Conservation (phyloP, 2,113 vertebrate species). For the Rhagologus leucostigma region DNA sequence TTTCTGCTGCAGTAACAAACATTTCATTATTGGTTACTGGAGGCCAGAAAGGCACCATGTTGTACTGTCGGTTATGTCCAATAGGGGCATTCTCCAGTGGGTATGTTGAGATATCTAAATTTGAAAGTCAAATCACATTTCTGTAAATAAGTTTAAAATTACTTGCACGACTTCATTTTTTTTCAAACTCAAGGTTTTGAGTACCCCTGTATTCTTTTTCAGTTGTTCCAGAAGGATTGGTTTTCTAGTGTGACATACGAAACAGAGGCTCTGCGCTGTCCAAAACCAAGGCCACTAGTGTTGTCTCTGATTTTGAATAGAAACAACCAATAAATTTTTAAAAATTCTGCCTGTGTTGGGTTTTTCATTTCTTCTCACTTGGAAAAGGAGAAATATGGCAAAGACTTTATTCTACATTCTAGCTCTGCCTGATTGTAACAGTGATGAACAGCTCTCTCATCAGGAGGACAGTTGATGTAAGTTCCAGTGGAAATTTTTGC, state of each 20-base stretch:
- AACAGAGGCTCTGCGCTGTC: neutral
- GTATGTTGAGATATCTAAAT: slow-evolving; percentile 81
- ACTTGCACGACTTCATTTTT: neutral
- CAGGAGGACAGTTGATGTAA: neutral
- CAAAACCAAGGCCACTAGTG: neutral
- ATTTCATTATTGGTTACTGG: slow-evolving; percentile 91
- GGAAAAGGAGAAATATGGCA: neutral
- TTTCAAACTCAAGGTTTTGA: neutral
- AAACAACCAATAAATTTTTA: neutral
- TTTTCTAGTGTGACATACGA: neutral
- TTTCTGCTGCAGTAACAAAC: slow-evolving; percentile 89
- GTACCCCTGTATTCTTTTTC: neutral
- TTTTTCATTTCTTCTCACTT: neutral
- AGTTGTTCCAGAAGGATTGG: neutral
- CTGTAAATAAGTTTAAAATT: neutral
- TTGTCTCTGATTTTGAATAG: neutral
- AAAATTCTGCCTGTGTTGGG: neutral
- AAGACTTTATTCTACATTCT: neutral
- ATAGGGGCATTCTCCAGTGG: slow-evolving; percentile 95
- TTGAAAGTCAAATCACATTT: slow-evolving; percentile 11
- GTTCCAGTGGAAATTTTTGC: neutral
- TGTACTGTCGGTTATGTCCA: slow-evolving; percentile 91
- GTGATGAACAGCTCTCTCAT: neutral
- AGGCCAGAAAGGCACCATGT: slow-evolving; percentile 99
- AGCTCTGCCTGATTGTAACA: neutral